These are phyloP conservation scores for Cherax quadricarinatus DNA, from an alignment of 1,140 invertebrate species.

Conservation along the genomic window DNA sequence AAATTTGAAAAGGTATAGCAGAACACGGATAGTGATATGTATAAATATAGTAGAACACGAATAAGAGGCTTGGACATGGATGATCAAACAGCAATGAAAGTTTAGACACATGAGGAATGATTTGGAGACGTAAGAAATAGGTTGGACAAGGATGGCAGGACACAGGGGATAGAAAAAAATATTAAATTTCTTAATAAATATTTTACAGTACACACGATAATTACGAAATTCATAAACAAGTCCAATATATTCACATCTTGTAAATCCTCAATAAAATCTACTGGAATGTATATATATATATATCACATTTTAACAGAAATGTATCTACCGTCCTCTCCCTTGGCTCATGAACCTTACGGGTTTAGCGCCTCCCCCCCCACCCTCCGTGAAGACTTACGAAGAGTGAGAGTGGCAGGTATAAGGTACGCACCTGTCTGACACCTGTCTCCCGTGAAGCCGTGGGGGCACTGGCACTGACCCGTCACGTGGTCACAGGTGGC, in stretches of 20 bases:
- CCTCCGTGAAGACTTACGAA: too few species aligned
- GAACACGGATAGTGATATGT: too few species aligned
- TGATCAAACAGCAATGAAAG: too few species aligned
- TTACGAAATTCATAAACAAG: too few species aligned
- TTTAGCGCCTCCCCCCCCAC: too few species aligned
- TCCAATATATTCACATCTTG: neutral
- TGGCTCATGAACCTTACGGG: too few species aligned
- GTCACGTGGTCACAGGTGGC: conserved; percentile 85
- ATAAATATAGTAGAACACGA: too few species aligned
- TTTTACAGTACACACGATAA: neutral
- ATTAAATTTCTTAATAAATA: neutral
- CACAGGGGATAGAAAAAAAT: neutral
- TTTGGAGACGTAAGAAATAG: neutral
- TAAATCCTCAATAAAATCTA: neutral
- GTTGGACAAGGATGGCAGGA: neutral
- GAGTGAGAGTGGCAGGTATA: neutral
- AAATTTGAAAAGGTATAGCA: too few species aligned
- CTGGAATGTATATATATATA: neutral
- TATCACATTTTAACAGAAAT: too few species aligned
- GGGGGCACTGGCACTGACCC: conserved; percentile 89
- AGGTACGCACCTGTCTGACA: conserved; percentile 81
- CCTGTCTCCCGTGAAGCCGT: conserved; percentile 87
- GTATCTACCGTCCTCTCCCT: too few species aligned
- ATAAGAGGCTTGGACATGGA: too few species aligned
- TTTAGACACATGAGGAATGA: too few species aligned